Evolutionary conservation across 2,113 vertebrate genomes (phyloP).

Genomic region (Periophthalmus modestus): DNA sequence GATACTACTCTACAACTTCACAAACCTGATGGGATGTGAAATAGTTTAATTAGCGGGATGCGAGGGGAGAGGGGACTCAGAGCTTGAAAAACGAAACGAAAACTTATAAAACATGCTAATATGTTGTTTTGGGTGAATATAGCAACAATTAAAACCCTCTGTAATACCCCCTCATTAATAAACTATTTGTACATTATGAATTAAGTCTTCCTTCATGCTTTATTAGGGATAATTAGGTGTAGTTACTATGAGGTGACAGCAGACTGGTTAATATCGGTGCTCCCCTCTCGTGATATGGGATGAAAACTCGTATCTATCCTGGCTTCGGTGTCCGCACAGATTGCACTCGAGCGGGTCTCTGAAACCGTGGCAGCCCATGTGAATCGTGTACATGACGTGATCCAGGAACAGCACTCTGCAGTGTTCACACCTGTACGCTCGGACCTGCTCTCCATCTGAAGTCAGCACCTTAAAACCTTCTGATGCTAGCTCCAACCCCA

Average conservation of each 20-base stretch:
- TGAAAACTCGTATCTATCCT: conserved; percentile 98
- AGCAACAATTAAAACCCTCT: no score
- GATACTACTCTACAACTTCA: no score
- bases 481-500: conserved; percentile 75
- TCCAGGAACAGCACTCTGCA: conserved; percentile 96
- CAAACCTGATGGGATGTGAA: no score
- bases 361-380: conserved; percentile 99
- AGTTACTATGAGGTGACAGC: not conserved
- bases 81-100: no score
- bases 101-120: no score
- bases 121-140: no score
- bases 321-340: conserved; percentile 96
- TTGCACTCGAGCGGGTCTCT: conserved; percentile 98
- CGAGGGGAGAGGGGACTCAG: no score
- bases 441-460: conserved; percentile 86
- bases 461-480: conserved; percentile 91
- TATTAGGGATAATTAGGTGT: no score
- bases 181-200: no score
- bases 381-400: conserved; percentile 99
- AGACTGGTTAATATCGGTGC: conserved; percentile 82
- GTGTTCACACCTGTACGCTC: conserved; percentile 91
- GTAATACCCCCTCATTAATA: no score
- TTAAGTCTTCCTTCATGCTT: no score
- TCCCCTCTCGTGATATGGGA: conserved; percentile 98
- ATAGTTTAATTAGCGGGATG: no score